phyloP scores from a whole-genome alignment of 2,888 invertebrate species.

The Dolichopus griseipennis region DNA sequence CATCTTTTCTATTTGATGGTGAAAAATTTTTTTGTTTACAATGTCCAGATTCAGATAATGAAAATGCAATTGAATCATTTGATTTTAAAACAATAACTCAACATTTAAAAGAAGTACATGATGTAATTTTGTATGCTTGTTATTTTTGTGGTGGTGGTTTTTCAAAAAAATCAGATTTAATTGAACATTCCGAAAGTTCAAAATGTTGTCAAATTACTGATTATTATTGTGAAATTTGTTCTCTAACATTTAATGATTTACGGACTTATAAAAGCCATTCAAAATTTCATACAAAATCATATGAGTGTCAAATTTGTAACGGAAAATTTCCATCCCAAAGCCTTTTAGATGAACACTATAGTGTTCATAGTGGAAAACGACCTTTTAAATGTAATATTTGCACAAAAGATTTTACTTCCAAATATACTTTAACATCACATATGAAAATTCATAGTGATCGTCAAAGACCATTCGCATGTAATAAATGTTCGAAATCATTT shows the following conservation, averaged over 20 bases:
- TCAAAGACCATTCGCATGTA: conserved; percentile 61
- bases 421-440: conserved; percentile 68
- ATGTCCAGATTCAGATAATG: neutral
- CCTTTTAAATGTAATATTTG: conserved; percentile 60
- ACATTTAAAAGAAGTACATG: conserved; percentile 55
- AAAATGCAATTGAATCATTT: conserved; percentile 30
- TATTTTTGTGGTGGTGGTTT: conserved; percentile 57
- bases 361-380: conserved; percentile 58
- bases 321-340: conserved; percentile 62
- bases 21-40: neutral
- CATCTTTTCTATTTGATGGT: conserved; percentile 8
- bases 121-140: conserved; percentile 59
- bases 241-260: conserved; percentile 52
- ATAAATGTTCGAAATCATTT: conserved; percentile 61
- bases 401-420: conserved; percentile 66
- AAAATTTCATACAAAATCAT: conserved; percentile 55
- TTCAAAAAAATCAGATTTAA: neutral
- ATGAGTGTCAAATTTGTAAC: conserved; percentile 57
- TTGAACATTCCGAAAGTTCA: neutral
- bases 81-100: conserved; percentile 53
- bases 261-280: conserved; percentile 54
- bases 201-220: conserved; percentile 48
- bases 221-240: conserved; percentile 56
- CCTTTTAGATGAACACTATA: conserved; percentile 62
- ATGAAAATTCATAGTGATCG: conserved; percentile 62